Conservation (phyloP, 2,888 invertebrate species). For the Diarsia rubi region DNA sequence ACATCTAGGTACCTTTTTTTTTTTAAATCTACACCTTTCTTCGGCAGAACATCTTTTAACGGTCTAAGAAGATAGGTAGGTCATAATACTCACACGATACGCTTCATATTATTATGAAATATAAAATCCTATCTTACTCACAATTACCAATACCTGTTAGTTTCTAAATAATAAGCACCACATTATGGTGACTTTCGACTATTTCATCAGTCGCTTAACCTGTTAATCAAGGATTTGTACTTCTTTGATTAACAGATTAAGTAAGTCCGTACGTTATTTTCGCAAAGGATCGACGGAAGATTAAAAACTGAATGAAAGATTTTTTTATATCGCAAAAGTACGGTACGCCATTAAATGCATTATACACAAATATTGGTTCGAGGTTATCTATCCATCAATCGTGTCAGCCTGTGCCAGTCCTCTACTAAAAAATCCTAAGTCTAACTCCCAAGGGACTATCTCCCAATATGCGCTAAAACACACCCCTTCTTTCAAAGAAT, state of each 20-base stretch:
- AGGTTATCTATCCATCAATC: not conserved
- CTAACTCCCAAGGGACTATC: too few species aligned
- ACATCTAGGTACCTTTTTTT: too few species aligned
- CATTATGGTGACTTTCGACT: not conserved
- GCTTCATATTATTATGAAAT: not conserved
- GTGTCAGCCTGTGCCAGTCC: not conserved
- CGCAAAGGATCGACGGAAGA: not conserved
- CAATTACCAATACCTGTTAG: not conserved
- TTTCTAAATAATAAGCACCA: not conserved
- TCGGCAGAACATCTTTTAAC: not conserved
- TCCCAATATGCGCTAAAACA: not conserved
- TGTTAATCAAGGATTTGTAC: not conserved
- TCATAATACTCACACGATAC: not conserved
- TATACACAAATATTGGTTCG: not conserved
- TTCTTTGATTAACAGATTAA: too few species aligned
- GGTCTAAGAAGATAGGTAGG: not conserved
- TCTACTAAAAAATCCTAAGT: not conserved
- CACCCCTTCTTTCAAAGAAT: too few species aligned
- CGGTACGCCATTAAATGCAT: too few species aligned
- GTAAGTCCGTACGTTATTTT: too few species aligned
- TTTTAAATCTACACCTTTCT: too few species aligned
- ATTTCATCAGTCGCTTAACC: not conserved
- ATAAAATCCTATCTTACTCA: too few species aligned
- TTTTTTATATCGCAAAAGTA: too few species aligned
- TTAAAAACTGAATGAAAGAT: not conserved